Conservation (phyloP, 2,113 vertebrate genomes). For the Ceyx margarethae region DNA sequence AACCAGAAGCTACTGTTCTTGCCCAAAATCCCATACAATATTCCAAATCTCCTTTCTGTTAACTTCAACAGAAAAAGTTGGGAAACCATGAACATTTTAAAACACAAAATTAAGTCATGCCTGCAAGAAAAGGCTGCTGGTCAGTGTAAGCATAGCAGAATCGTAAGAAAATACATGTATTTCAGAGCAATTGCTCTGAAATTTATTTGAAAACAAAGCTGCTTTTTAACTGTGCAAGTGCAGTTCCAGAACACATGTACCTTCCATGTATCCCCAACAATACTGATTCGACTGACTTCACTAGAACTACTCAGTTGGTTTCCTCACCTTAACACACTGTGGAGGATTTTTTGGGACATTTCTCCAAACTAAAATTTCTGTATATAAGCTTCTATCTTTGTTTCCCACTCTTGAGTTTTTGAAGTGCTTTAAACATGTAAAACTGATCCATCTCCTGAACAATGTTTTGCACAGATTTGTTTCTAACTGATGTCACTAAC, state of each 20-base stretch:
- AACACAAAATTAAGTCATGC: neutral
- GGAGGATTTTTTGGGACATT: neutral
- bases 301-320: neutral
- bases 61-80: neutral
- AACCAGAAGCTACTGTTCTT: neutral
- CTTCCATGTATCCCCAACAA: neutral
- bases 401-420: neutral
- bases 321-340: neutral
- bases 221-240: too few relatives aligned
- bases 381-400: neutral
- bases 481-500: neutral
- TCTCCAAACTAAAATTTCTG: neutral
- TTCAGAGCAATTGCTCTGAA: neutral
- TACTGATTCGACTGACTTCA: neutral
- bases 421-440: neutral
- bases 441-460: neutral
- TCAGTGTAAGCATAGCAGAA: neutral
- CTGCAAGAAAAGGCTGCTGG: neutral
- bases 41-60: neutral
- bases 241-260: neutral
- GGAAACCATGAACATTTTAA: neutral
- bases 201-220: neutral
- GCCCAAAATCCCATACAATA: neutral
- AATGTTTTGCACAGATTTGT: neutral
- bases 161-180: neutral